These are phyloP conservation scores for Drosophila birchii DNA, from an alignment of 2,888 invertebrate species.

Conservation along the genomic window DNA sequence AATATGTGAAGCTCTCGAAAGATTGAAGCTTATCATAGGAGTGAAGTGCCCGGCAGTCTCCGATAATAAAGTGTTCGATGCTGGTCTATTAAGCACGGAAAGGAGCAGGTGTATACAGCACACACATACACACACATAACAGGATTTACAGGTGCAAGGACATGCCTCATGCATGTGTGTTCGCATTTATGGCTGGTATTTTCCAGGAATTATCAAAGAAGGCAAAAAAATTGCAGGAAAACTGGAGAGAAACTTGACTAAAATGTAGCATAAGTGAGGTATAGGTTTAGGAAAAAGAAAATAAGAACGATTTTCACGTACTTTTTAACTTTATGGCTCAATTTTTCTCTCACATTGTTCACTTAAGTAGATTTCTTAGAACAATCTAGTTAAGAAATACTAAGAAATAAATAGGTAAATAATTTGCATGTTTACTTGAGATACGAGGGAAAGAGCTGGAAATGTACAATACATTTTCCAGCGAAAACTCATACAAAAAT, in stretches of 20 bases:
- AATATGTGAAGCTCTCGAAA: conserved; percentile 16
- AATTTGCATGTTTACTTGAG: neutral
- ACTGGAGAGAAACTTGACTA: neutral
- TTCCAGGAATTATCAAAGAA: neutral
- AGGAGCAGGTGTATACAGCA: neutral
- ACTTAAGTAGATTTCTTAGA: too few relatives aligned
- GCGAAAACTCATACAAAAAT: conserved; percentile 24
- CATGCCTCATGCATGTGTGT: neutral
- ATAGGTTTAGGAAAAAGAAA: neutral
- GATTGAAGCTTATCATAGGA: conserved; percentile 21
- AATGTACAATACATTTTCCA: conserved; percentile 19
- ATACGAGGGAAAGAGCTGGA: neutral
- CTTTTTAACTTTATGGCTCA: neutral
- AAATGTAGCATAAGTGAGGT: neutral
- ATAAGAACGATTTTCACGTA: neutral
- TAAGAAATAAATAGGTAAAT: neutral
- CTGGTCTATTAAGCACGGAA: conserved; percentile 5
- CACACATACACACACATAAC: neutral
- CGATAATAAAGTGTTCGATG: conserved; percentile 19
- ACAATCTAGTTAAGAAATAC: neutral
- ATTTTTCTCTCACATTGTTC: neutral
- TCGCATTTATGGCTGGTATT: neutral
- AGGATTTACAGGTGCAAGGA: conserved; percentile 4
- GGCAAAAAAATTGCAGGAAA: neutral
- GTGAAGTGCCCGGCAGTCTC: conserved; percentile 15